phyloP scores from a whole-genome alignment of 1,140 invertebrate genomes.

The Linepithema humile region DNA sequence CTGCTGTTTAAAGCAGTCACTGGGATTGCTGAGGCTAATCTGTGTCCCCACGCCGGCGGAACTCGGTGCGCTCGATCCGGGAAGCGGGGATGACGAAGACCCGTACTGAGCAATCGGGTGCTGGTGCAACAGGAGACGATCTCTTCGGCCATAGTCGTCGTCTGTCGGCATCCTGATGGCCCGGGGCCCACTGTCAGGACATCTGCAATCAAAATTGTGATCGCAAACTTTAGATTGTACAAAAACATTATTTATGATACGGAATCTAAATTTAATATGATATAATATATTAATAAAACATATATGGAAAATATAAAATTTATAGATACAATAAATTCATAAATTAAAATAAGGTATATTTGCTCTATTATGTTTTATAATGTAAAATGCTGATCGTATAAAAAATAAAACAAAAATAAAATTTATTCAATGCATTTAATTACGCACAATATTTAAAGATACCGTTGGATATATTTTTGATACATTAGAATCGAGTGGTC shows the following conservation, averaged over 20 bases:
- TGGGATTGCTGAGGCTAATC: constrained; percentile 60
- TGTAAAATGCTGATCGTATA: background rate
- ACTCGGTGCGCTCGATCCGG: constrained; percentile 70
- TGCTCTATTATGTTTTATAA: background rate
- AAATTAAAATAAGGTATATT: background rate
- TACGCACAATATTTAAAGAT: too few species aligned
- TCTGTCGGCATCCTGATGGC: constrained; percentile 85
- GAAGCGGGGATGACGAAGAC: constrained; percentile 72
- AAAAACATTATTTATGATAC: background rate
- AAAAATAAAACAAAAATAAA: background rate
- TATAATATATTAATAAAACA: too few species aligned
- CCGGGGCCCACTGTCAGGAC: constrained; percentile 85
- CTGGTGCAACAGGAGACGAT: constrained; percentile 84
- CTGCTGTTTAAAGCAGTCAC: constrained; percentile 76
- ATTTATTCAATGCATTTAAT: background rate
- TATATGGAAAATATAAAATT: too few species aligned
- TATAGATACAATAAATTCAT: background rate
- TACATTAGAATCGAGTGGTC: too few species aligned
- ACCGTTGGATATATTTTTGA: too few species aligned
- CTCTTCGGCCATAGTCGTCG: constrained; percentile 85
- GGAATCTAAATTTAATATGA: background rate
- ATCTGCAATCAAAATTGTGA: constrained; percentile 72
- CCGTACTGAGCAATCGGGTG: constrained; percentile 79
- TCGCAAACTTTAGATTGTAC: background rate
- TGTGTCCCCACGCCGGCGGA: constrained; percentile 68